Conservation (phyloP, 2,797 vertebrate genomes). For the Alosa sapidissima region DNA sequence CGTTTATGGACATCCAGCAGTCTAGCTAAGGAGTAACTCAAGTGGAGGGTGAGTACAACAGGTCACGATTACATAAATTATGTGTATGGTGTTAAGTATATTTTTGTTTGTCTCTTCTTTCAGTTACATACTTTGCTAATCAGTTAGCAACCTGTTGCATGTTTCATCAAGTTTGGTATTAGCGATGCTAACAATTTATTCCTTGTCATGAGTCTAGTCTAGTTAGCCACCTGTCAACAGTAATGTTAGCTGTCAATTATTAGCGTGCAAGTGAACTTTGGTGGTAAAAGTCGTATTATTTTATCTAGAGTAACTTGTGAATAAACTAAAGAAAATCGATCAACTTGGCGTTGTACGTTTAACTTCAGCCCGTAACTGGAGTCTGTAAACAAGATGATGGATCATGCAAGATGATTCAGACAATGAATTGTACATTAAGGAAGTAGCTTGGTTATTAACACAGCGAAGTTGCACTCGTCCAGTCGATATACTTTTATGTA, state of each 20-base stretch:
- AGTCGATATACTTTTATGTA: neutral
- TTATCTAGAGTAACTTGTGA: neutral
- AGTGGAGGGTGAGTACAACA: neutral
- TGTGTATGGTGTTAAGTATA: neutral
- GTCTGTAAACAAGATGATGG: neutral
- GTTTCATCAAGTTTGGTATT: neutral
- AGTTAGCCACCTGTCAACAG: slow-evolving; percentile 11
- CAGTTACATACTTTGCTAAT: neutral
- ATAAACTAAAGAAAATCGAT: neutral
- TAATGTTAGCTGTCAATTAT: neutral
- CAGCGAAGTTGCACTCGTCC: neutral
- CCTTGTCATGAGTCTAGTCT: neutral
- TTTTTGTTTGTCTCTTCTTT: neutral
- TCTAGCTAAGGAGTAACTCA: slow-evolving; percentile 5
- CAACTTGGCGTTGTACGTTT: neutral
- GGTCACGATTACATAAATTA: neutral
- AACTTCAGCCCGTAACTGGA: neutral
- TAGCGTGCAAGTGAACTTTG: neutral
- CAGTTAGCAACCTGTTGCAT: slow-evolving; percentile 22
- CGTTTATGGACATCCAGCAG: slow-evolving; percentile 3
- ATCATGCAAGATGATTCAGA: neutral
- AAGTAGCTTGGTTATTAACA: neutral
- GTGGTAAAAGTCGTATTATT: neutral
- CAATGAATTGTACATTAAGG: neutral
- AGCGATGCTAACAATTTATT: slow-evolving; percentile 22